Evolutionary conservation across 2,888 invertebrate genomes (phyloP), one percentile per base, ranked within the genome.

Genomic region (Dynastes maya): DNA sequence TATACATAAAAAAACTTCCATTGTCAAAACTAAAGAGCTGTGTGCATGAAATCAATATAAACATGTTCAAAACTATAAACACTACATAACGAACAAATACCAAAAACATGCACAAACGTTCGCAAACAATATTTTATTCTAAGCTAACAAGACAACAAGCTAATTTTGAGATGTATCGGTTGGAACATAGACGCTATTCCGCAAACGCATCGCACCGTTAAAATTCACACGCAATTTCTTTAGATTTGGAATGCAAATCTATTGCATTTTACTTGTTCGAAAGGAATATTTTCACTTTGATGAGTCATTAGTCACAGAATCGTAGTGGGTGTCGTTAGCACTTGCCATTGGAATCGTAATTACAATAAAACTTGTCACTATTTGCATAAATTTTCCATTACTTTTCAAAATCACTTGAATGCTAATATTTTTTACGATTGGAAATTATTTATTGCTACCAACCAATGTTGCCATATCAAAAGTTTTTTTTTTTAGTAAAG

Each of bases 161-260:
- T 58, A 67, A 67, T 45, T 67, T 37, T 72, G 37, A 6, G 58
- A 40, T 72, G 72, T 72, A 72, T 32, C 72, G 72, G 72, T 40
- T 32, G 16, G n/a, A 11, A 68, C 68, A 63, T 51, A 27, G 9
- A 58, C 58, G 22, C 40, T 4, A 53, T 27, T 16, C 58, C 40
- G 11, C 58, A 58, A 72, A 72, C 72, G 72, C 58, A 58, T 40
- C 51, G n/a, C 72, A 16, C 58, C 40, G 6, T 27, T 55, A 13
- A 16, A 29, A 22, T 37, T 71, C 5, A 2, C 32, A 9, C 45
- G 49, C 16, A 55, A 13, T 29, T 32, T 63, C 13, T 63, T 63
- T 13, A 11, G n/a, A 29, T 13, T 63, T 29, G 13, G 29, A 11
- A 32, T 13, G 32, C 45, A 45, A 40, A 40, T 45, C 8, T 37